Percentiles rank a stretch among this genome's conserved stretches.
Evolutionary conservation across 2,888 invertebrate species (phyloP).

Genomic region (Emmelina monodactyla): DNA sequence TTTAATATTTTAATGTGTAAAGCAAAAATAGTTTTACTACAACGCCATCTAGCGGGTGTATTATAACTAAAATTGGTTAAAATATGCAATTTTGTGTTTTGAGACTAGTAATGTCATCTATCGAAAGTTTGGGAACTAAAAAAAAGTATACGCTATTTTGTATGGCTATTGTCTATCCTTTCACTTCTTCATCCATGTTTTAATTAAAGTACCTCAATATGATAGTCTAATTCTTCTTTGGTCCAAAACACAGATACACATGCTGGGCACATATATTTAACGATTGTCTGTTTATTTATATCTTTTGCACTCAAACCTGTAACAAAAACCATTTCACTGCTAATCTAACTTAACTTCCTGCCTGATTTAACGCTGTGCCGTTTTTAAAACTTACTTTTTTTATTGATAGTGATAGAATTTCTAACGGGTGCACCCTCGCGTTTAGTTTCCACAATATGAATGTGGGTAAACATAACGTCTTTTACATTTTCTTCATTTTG

Average conservation of each 20-base stretch:
- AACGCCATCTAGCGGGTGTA: no score
- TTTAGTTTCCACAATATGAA: conserved; percentile 32
- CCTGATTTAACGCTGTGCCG: no score
- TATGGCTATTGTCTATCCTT: no score
- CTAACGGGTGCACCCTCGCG: conserved; percentile 22
- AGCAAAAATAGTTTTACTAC: no score
- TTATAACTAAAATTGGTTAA: no score
- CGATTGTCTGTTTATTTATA: conserved; percentile 21
- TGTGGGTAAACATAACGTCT: conserved; percentile 23
- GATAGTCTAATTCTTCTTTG: conserved; percentile 27
- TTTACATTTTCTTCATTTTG: conserved; percentile 5
- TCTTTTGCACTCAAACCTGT: conserved; percentile 29
- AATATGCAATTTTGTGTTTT: no score
- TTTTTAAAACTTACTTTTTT: conserved; percentile 32
- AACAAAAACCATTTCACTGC: conserved; percentile 12
- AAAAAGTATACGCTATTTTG: no score
- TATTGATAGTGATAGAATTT: conserved; percentile 31
- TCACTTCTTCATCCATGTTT: no score
- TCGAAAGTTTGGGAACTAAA: no score
- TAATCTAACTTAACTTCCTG: no score
- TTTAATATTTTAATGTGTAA: no score
- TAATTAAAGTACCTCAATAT: conserved; percentile 33
- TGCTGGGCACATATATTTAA: conserved; percentile 35
- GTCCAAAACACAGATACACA: conserved; percentile 39
- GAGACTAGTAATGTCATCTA: no score